Evolutionary conservation across 1,140 invertebrate genomes (phyloP).

Genomic region (Proctacanthus coquilletti): DNA sequence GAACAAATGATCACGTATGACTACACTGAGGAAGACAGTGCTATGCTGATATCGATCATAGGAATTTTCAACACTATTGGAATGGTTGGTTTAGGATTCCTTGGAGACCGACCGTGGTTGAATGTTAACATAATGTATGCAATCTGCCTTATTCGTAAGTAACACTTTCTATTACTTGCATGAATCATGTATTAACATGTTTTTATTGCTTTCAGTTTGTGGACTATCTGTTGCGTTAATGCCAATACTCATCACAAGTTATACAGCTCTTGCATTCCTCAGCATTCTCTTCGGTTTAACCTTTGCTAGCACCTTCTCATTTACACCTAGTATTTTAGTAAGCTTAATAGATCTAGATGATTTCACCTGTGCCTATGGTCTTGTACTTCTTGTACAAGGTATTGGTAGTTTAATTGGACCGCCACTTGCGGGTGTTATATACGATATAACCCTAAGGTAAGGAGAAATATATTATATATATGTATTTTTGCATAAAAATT

Average conservation of each 20-base stretch:
- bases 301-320: conserved; percentile 74
- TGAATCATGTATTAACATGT: no score
- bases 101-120: conserved; percentile 77
- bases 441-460: conserved; percentile 20
- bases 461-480: conserved; percentile 2
- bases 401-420: conserved; percentile 43
- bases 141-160: conserved; percentile 44
- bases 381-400: conserved; percentile 74
- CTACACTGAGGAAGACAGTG: conserved; percentile 54
- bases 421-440: conserved; percentile 39
- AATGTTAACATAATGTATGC: conserved; percentile 69
- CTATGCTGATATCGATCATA: conserved; percentile 61
- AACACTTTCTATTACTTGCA: no score
- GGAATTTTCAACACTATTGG: conserved; percentile 80
- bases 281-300: conserved; percentile 62
- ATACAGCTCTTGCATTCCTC: conserved; percentile 37
- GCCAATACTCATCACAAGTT: conserved; percentile 47
- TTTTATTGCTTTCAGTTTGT: conserved; percentile 34
- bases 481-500: not conserved
- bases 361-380: conserved; percentile 78
- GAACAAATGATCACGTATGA: conserved; percentile 47
- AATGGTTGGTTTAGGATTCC: conserved; percentile 76
- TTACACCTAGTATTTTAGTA: conserved; percentile 70
- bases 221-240: conserved; percentile 54
- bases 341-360: conserved; percentile 32